phyloP scores from a whole-genome alignment of 2,888 invertebrate genomes.

The Venustoraphidia nigricollis region DNA sequence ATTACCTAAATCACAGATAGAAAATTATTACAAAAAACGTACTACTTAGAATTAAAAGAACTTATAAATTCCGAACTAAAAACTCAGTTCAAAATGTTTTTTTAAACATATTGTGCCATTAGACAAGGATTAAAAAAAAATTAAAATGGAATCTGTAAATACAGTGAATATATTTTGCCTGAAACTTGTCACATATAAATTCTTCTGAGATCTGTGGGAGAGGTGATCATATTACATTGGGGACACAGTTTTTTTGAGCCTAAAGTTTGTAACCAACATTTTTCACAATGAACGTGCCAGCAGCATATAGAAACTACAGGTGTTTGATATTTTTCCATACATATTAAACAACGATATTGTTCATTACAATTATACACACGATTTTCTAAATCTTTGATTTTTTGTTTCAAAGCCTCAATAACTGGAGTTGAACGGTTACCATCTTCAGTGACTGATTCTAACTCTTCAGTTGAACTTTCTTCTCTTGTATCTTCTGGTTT shows the following conservation, averaged over 20 bases:
- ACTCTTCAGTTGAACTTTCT: slow-evolving; percentile 9
- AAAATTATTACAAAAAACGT: no score
- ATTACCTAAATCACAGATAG: no score
- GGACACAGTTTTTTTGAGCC: slow-evolving; percentile 89
- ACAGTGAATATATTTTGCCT: no score
- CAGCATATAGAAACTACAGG: slow-evolving; percentile 89
- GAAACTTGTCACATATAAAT: slow-evolving; percentile 58
- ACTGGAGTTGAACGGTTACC: slow-evolving; percentile 27
- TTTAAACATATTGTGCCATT: no score
- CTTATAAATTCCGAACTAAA: no score
- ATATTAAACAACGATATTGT: slow-evolving; percentile 76
- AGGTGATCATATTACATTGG: slow-evolving; percentile 86
- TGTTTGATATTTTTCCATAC: slow-evolving; percentile 69
- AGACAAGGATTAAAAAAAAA: no score
- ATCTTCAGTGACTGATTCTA: neutral
- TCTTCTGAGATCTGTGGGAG: slow-evolving; percentile 67
- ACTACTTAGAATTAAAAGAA: no score
- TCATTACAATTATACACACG: slow-evolving; percentile 32
- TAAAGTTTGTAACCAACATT: slow-evolving; percentile 54
- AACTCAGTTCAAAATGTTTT: no score
- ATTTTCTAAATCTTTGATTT: slow-evolving; percentile 60
- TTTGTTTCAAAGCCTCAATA: slow-evolving; percentile 58
- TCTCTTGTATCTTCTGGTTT: slow-evolving; percentile 11
- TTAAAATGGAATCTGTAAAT: no score
- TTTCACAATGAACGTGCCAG: slow-evolving; percentile 94